Percentiles rank a stretch among this genome's conserved stretches.
These are phyloP conservation scores for Glaucomys volans DNA, from an alignment of 2,113 vertebrate genomes.

Conservation along the genomic window DNA sequence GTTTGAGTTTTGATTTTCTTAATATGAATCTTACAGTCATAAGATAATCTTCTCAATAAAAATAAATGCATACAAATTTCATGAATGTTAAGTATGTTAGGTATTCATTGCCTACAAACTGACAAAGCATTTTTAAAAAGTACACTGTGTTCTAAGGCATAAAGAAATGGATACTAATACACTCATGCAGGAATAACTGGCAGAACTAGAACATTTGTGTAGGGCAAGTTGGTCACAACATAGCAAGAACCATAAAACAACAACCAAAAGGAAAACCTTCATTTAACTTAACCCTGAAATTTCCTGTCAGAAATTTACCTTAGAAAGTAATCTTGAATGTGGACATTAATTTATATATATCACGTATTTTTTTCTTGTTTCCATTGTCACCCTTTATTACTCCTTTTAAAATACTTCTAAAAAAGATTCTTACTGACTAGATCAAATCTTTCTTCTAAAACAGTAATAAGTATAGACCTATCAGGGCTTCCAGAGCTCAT, in stretches of 20 bases:
- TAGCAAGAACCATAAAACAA: not conserved
- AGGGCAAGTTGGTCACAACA: not conserved
- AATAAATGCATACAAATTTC: not conserved
- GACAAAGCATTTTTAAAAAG: not conserved
- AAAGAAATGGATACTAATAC: not conserved
- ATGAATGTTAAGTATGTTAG: not conserved
- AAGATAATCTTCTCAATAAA: not conserved
- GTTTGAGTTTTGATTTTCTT: not conserved
- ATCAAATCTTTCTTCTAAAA: not conserved
- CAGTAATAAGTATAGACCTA: not conserved
- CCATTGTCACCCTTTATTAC: not conserved
- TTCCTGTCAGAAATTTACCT: not conserved
- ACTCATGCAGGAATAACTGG: not conserved
- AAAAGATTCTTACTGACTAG: not conserved
- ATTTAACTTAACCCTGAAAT: not conserved
- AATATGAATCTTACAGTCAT: not conserved
- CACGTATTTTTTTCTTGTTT: not conserved
- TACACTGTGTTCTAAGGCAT: not conserved
- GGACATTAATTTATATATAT: not conserved
- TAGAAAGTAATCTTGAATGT: not conserved
- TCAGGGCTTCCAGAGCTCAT: not conserved
- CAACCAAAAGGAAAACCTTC: not conserved
- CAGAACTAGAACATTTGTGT: not conserved
- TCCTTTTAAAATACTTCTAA: slow-evolving; percentile 38
- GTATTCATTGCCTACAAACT: not conserved